A percentile compares a stretch with the other conserved stretches of the same genome.
Evolutionary conservation across 1,140 invertebrate genomes (phyloP).

Genomic region (Psix sp.): DNA sequence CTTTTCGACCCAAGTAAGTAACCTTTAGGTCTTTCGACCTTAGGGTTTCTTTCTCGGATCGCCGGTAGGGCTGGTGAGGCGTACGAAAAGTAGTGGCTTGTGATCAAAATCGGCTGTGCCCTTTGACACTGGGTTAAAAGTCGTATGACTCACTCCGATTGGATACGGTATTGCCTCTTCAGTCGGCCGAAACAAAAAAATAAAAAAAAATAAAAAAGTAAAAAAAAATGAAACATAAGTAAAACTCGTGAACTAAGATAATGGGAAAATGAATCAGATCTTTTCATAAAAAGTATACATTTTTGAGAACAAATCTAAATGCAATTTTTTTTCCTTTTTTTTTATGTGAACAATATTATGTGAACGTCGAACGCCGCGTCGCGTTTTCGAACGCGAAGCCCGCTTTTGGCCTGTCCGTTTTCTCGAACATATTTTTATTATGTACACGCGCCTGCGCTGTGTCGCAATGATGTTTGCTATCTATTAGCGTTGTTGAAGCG

Average conservation of each 20-base stretch:
- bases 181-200: constrained; percentile 12
- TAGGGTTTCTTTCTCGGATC: constrained; percentile 5
- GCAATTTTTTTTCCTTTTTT: constrained; percentile 12
- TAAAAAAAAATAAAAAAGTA: constrained; percentile 17
- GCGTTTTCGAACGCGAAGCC: constrained; percentile 7
- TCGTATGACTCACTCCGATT: constrained; percentile 12
- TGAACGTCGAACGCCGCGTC: constrained; percentile 3
- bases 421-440: constrained; percentile 1
- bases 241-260: constrained; percentile 24
- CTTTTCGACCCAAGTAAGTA: constrained; percentile 2
- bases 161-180: neutral
- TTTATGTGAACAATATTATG: constrained; percentile 9
- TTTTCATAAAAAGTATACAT: constrained; percentile 27
- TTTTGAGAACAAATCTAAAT: constrained; percentile 18
- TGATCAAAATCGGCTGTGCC: constrained; percentile 18
- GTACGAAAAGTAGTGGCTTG: constrained; percentile 11
- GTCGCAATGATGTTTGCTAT: constrained; percentile 10
- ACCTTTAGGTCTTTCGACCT: constrained; percentile 1
- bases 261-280: constrained; percentile 18
- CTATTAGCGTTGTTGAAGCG: constrained; percentile 14
- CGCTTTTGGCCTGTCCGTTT: constrained; percentile 6
- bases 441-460: constrained; percentile 1
- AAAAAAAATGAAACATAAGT: constrained; percentile 12
- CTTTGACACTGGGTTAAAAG: constrained; percentile 16
- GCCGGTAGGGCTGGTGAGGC: neutral